These are phyloP conservation scores for Delphinus delphis DNA, from an alignment of 2,113 vertebrate species.

Conservation along the genomic window DNA sequence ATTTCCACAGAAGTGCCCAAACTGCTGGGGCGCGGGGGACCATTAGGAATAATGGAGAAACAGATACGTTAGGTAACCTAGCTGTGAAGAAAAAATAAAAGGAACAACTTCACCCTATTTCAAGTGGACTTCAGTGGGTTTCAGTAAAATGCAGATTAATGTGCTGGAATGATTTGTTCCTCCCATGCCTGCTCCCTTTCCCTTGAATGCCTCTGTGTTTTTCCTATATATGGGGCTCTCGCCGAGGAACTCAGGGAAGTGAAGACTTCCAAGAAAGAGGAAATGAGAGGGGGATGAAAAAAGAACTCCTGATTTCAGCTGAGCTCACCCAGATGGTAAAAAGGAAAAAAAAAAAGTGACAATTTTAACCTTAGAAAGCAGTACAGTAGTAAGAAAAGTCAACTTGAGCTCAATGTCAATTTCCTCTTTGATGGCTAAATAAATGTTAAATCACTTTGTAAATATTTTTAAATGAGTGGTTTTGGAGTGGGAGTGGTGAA, in stretches of 20 bases:
- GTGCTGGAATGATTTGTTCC: neutral
- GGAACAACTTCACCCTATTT: neutral
- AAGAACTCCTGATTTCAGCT: neutral
- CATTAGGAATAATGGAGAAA: neutral
- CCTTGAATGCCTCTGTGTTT: neutral
- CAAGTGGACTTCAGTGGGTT: neutral
- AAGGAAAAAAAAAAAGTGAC: neutral
- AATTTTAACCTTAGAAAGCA: slow-evolving; percentile 26
- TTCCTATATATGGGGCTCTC: neutral
- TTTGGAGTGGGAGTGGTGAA: neutral
- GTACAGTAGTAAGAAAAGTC: neutral
- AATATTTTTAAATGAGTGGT: slow-evolving; percentile 44
- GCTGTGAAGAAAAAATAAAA: neutral
- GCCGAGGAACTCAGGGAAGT: neutral
- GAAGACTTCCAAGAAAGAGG: neutral
- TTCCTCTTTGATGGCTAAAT: slow-evolving; percentile 39
- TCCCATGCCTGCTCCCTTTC: too few relatives aligned
- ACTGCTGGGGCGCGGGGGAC: neutral
- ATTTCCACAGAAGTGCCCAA: neutral
- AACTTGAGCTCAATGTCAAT: neutral
- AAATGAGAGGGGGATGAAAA: neutral
- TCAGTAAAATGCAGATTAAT: neutral
- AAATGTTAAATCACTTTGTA: slow-evolving; percentile 58
- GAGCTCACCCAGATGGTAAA: neutral
- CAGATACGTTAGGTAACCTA: neutral